Conservation (phyloP, 2,888 invertebrate species). For the Agrilus cyanescens region DNA sequence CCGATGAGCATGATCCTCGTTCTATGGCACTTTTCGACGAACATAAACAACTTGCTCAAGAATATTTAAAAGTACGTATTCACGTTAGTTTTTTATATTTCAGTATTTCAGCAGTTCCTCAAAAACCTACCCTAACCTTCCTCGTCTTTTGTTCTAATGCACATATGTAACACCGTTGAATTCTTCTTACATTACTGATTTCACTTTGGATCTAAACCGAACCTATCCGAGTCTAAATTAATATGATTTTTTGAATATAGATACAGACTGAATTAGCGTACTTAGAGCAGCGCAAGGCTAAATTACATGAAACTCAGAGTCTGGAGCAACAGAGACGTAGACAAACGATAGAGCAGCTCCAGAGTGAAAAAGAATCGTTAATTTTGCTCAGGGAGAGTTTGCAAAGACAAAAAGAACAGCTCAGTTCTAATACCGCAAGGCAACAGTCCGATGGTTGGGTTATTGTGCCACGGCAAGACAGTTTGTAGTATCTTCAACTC, state of each 20-base stretch:
- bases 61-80: slow-evolving; percentile 63
- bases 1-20: slow-evolving; percentile 62
- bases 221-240: not conserved
- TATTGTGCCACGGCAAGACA: slow-evolving; percentile 22
- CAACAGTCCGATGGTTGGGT: slow-evolving; percentile 19
- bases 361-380: slow-evolving; percentile 46
- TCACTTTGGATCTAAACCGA: not conserved
- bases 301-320: slow-evolving; percentile 55
- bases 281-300: slow-evolving; percentile 65
- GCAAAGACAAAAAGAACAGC: slow-evolving; percentile 48
- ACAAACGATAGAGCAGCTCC: slow-evolving; percentile 28
- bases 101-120: not conserved
- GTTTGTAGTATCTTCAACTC: not conserved
- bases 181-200: not conserved
- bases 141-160: not conserved
- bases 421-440: slow-evolving; percentile 15
- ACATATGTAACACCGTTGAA: not conserved
- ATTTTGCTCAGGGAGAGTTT: slow-evolving; percentile 54
- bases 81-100: slow-evolving; percentile 1
- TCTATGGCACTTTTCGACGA: slow-evolving; percentile 81
- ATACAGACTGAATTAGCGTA: slow-evolving; percentile 75
- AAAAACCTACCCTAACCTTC: not conserved
- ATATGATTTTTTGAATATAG: slow-evolving; percentile 26
- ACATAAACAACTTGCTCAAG: slow-evolving; percentile 77
- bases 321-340: slow-evolving; percentile 34